A percentile compares a stretch with the other conserved stretches of the same genome.
Conservation (phyloP, 2,113 vertebrate genomes). For the Pelmatolapia mariae region DNA sequence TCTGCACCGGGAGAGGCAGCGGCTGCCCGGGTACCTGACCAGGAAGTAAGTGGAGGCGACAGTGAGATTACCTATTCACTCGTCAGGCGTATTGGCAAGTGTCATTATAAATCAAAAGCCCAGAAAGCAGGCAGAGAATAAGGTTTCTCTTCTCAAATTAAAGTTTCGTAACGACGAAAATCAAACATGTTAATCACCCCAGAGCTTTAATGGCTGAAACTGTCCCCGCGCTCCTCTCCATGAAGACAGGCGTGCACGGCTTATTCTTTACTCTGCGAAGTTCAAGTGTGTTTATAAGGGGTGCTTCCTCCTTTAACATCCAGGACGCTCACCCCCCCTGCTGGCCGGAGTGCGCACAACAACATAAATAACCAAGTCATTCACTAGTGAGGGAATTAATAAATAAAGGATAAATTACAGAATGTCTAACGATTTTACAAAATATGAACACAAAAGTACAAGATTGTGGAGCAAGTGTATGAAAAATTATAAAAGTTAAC, state of each 20-base stretch:
- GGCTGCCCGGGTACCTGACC: constrained; percentile 51
- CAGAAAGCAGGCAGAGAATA: not conserved
- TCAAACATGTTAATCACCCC: constrained; percentile 42
- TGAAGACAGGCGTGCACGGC: accelerated
- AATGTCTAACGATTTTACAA: not conserved
- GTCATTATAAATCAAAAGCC: accelerated
- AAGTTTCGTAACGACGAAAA: not conserved
- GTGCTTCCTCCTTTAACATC: not conserved
- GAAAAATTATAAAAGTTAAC: not conserved
- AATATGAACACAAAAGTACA: not conserved
- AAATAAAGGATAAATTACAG: not conserved
- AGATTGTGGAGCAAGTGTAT: not conserved
- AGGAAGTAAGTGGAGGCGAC: not conserved
- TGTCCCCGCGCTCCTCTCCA: constrained; percentile 37
- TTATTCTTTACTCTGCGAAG: not conserved
- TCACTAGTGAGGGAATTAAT: not conserved
- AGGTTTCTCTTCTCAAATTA: not conserved
- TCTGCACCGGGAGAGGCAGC: constrained; percentile 46
- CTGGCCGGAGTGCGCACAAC: not conserved
- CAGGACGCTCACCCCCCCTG: not conserved
- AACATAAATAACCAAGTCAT: not conserved
- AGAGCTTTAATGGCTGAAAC: constrained; percentile 50
- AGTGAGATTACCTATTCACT: not conserved
- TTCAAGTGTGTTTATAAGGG: not conserved
- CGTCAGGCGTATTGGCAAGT: not conserved